Evolutionary conservation across 2,797 vertebrate genomes (phyloP), one percentile per base, ranked within the genome.

Genomic region (Neoniphon sammara): DNA sequence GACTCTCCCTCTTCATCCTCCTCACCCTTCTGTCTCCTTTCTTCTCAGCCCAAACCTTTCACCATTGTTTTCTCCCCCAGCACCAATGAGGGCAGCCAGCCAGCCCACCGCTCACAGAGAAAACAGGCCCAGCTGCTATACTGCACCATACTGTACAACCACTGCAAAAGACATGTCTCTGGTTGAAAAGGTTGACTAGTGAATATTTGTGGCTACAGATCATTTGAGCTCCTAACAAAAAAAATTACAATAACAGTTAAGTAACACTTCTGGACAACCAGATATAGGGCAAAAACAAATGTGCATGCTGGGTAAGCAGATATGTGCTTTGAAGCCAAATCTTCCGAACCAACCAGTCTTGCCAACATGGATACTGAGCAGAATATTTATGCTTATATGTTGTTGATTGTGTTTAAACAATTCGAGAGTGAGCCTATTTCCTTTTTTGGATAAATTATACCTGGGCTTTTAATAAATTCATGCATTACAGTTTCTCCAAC

Each of bases 1-100:
- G 50, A 70, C 72, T 67, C 74, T 70, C 67, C 5, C 14, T 57
- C 42, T 70, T 66, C 30, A 78, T 71, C 69, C 17, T 70, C 34
- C 55, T 73, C 73, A 56, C 21, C 20, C 11, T 21, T 46, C 4
- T 4, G 14, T 54, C 63, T 74, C 31, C 66, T 73, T 72, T 70
- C 70, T 11, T 44, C 63, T n/a, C 20, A 72, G 63, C 63, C 27
- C 30, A 70, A 65, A 62, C 55, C 67, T 76, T 71, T 73, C 50
- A 31, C 53, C 56, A 60, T 69, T 34, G 15, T 71, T 69, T 14
- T 12, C 55, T 66, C 69, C 55, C 0, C 31, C 9, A 0, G 55
- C 42, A 61, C 17, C 15, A 15, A 9, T 5, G 31, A 11, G 66
- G 56, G 69, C 66, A 74, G 44, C n/a, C 3, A 44, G 67, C 52